Percentiles rank a stretch among this genome's conserved stretches.
These are phyloP conservation scores for Leptura quadrifasciata DNA, from an alignment of 2,888 invertebrate species.

Conservation along the genomic window DNA sequence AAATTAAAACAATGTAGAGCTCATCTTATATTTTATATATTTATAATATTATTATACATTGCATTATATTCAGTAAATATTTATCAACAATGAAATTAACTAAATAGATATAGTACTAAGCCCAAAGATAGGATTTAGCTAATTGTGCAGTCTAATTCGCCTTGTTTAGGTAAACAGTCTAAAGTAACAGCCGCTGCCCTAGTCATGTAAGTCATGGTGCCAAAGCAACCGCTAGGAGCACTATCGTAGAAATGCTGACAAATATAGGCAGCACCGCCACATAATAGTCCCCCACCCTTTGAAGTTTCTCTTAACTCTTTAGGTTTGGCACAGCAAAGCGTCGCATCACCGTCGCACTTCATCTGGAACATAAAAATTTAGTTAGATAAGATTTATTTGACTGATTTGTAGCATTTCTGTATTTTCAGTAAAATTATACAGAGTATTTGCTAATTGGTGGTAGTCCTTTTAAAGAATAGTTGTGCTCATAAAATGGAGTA, in stretches of 20 bases:
- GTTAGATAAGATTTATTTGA: no score
- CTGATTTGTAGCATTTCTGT: no score
- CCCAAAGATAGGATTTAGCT: conserved; percentile 73
- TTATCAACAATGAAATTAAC: not conserved
- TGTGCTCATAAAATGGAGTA: no score
- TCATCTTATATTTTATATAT: not conserved
- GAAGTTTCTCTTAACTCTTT: conserved; percentile 78
- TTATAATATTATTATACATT: conserved; percentile 5
- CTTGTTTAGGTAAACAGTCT: conserved; percentile 84
- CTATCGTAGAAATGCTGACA: conserved; percentile 98
- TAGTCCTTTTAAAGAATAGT: no score
- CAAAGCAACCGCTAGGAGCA: conserved; percentile 97
- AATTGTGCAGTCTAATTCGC: conserved; percentile 88
- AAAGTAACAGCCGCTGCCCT: conserved; percentile 86
- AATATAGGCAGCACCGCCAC: conserved; percentile 95
- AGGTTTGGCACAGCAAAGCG: conserved; percentile 92
- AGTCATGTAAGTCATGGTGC: conserved; percentile 98
- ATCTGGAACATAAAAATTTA: conserved; percentile 78
- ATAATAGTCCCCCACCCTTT: conserved; percentile 81
- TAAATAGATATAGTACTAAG: not conserved
- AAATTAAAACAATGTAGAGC: not conserved
- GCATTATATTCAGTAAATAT: not conserved
- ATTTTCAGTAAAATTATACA: no score
- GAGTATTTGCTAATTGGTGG: no score
- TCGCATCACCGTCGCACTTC: conserved; percentile 92